These are phyloP conservation scores for Atta cephalotes DNA, from an alignment of 1,140 invertebrate genomes.

Conservation along the genomic window DNA sequence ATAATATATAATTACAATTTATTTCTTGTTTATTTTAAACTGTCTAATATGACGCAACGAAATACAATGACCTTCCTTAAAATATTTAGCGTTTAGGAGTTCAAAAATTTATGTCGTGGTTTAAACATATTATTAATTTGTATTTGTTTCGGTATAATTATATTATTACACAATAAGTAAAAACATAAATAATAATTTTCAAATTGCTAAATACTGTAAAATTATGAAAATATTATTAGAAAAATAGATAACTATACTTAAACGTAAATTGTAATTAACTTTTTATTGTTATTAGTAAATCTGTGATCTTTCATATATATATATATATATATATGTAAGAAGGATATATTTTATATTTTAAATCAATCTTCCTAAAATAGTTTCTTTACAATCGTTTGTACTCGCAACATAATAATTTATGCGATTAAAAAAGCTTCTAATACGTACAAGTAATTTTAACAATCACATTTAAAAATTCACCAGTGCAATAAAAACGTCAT, in stretches of 20 bases:
- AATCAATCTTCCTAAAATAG: conserved; percentile 2
- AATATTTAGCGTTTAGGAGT: conserved; percentile 16
- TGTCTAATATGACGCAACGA: not conserved
- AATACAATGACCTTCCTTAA: not conserved
- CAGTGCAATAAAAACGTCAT: not conserved
- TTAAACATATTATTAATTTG: conserved; percentile 6
- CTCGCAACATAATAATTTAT: not conserved
- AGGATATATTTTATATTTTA: too few species aligned
- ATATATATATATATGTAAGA: too few species aligned
- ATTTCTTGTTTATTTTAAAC: conserved; percentile 21
- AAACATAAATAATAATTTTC: conserved; percentile 11
- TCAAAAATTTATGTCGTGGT: conserved; percentile 15
- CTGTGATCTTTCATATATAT: not conserved
- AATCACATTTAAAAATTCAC: not conserved
- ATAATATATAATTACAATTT: not conserved
- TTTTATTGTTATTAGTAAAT: conserved; percentile 13
- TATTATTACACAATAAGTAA: conserved; percentile 6
- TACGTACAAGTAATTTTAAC: not conserved
- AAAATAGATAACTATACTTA: conserved; percentile 27
- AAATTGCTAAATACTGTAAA: conserved; percentile 1
- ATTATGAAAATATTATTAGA: conserved; percentile 34
- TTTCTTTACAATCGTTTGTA: conserved; percentile 23
- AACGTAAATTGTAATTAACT: not conserved
- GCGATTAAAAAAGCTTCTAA: not conserved
- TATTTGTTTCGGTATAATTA: not conserved